Base-by-base conservation (phyloP, 23 tunicate genomes). In the Clavelina lepadiformis region DNA sequence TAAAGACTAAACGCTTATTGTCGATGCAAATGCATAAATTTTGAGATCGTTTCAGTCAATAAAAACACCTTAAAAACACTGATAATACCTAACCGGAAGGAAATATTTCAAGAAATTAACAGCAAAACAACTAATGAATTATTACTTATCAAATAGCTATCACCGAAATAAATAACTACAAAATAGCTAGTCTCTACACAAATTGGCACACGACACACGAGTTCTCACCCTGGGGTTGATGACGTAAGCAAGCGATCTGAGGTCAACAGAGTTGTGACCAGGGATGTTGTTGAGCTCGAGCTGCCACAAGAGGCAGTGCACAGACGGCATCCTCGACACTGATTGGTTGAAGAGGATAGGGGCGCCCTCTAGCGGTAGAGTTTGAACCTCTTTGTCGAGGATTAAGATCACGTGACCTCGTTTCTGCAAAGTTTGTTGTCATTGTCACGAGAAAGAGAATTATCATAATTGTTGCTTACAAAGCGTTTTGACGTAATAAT, bases 381-480 rank as follows among this genome's bases (percentile, higher is more conserved):
- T 34, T 33, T 88, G 87, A 4, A 88, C 41, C 5, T 71, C 63
- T 26, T 88, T 88, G 76, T 74, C 96, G 3, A 79, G 78, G 11
- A 88, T 71, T 46, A 88, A 53, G n/a, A 88, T 63, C 35, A 88
- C 88, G 45, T 88, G 96, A 51, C 78, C 87, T 27, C 78, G 87
- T 71, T 80, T 78, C 85, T 78, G 56, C n/a, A n/a, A 47, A 23
- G 31, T 68, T 24, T 11, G 35, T 51, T 7, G 60, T 49, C 22
- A 47, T 15, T 46, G 7, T 50, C 28, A 49, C 73, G 5, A 68
- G 13, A 1, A 7, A 37, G 28, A 6, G 30, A n/a, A n/a, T n/a
- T n/a, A n/a, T n/a, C n/a, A n/a, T n/a, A n/a, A n/a, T n/a, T n/a
- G n/a, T n/a, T n/a, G n/a, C n/a, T n/a, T n/a, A n/a, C n/a, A n/a